A percentile compares a stretch with the other conserved stretches of the same genome.
phyloP scores from a whole-genome alignment of 2,797 vertebrate species.

The Crenichthys baileyi region DNA sequence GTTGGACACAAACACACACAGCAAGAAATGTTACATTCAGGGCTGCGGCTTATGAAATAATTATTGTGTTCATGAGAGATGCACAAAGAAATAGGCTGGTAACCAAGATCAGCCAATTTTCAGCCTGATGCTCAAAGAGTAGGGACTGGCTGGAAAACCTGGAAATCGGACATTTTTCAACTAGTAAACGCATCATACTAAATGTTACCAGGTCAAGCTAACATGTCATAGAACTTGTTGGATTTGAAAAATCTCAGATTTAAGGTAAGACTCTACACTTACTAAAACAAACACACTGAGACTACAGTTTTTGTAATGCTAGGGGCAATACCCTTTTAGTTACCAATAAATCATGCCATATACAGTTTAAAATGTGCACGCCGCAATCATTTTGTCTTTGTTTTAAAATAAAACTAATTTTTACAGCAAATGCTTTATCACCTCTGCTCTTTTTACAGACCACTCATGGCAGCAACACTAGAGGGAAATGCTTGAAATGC shows the following conservation, averaged over 20 bases:
- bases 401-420: no score
- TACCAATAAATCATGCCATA: no score
- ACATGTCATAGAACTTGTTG: not conserved
- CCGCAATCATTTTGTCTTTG: no score
- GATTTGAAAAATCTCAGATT: not conserved
- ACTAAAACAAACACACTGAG: not conserved
- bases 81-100: not conserved
- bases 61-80: slow-evolving; percentile 51
- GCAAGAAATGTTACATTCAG: slow-evolving; percentile 57
- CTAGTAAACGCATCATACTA: not conserved
- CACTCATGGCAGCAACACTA: no score
- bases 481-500: no score
- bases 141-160: not conserved
- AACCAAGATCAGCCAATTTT: not conserved
- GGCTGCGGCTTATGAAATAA: slow-evolving; percentile 65
- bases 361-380: no score
- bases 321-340: not conserved
- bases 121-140: no score
- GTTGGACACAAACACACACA: slow-evolving; percentile 59
- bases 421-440: no score
- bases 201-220: not conserved
- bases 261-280: not conserved
- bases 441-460: no score
- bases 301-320: not conserved
- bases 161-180: not conserved